These are phyloP conservation scores for Danio choprae DNA, from an alignment of 2,797 vertebrate species.

Conservation along the genomic window DNA sequence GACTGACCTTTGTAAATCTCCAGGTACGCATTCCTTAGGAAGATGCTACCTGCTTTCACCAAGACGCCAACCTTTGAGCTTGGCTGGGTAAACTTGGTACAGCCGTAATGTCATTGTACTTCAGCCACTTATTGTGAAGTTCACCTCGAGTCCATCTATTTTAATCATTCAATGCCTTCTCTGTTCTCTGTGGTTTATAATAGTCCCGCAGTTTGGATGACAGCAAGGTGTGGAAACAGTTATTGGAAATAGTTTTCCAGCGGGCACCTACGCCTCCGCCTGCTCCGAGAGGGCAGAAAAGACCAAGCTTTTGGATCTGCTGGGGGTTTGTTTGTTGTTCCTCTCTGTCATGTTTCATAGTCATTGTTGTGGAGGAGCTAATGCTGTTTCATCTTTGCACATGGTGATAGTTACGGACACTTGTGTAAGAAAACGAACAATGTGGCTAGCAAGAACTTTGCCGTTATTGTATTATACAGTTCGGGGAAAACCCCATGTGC, in stretches of 20 bases:
- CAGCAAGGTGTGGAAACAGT: slow-evolving; percentile 49
- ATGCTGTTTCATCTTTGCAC: slow-evolving; percentile 25
- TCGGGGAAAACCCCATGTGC: slow-evolving; percentile 29
- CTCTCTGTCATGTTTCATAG: slow-evolving; percentile 22
- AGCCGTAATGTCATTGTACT: slow-evolving; percentile 40
- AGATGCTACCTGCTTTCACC: slow-evolving; percentile 54
- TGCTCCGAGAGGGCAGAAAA: background rate
- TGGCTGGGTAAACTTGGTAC: slow-evolving; percentile 34
- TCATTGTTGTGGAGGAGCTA: slow-evolving; percentile 25
- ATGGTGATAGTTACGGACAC: slow-evolving; percentile 31
- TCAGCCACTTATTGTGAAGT: slow-evolving; percentile 47
- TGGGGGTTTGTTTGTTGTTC: slow-evolving; percentile 43
- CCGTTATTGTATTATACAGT: slow-evolving; percentile 29
- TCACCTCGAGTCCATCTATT: slow-evolving; percentile 59
- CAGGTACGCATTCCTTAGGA: slow-evolving; percentile 56
- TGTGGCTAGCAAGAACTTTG: background rate
- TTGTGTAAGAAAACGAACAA: slow-evolving; percentile 12
- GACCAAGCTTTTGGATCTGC: background rate
- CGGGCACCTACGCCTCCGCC: slow-evolving; percentile 5
- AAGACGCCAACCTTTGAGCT: slow-evolving; percentile 50
- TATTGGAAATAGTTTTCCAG: slow-evolving; percentile 52
- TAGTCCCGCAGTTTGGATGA: slow-evolving; percentile 46
- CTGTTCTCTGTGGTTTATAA: slow-evolving; percentile 57
- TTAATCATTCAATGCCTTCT: slow-evolving; percentile 54
- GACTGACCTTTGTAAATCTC: slow-evolving; percentile 50